Base-by-base conservation (phyloP, 2,113 vertebrate genomes). In the Zosterops pallidus region DNA sequence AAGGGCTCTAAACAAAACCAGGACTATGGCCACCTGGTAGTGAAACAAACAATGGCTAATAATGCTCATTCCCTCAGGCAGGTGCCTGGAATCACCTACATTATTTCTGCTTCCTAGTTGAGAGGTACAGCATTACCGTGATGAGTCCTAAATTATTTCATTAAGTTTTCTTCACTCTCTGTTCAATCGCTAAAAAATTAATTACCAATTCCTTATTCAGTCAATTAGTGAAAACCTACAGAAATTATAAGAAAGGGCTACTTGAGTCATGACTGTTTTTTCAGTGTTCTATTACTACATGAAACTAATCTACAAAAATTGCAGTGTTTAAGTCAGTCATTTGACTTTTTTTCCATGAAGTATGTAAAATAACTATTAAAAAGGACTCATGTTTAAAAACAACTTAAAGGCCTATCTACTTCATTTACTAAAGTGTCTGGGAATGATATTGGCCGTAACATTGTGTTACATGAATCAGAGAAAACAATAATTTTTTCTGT, bases 121-220 rank as follows among this genome's bases (percentile, higher is more conserved):
- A 95, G 70, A 83, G 22, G 46, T 29, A 31, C 31, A 69, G 13
- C 14, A 16, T 56, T 83, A 50, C 31, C 4, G 10, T 64, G 64
- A 74, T 79, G 28, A 89, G n/a, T 74, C 37, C 70, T 70, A 74
- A 88, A 89, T 80, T 70, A 94, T 96, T 94, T 75, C 50, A 68
- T 82, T 92, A 91, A 63, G 28, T 57, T 82, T 85, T 89, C n/a
- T 76, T 82, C 68, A 12, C 3, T 69, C 33, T 28, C 31, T 87
- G 24, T 91, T 93, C 55, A 89, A 8, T 93, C 35, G 83, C 67
- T 39, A 41, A 96, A 95, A 91, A 90, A 88, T 64, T 86, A 94
- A 72, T 95, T 97, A 64, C 46, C 35, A 56, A 46, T 90, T 94
- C 41, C 47, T 81, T 60, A 88, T 77, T 78, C 41, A 11, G 24